phyloP scores from a whole-genome alignment of 2,113 vertebrate genomes.

The Xyliphius kryptos region DNA sequence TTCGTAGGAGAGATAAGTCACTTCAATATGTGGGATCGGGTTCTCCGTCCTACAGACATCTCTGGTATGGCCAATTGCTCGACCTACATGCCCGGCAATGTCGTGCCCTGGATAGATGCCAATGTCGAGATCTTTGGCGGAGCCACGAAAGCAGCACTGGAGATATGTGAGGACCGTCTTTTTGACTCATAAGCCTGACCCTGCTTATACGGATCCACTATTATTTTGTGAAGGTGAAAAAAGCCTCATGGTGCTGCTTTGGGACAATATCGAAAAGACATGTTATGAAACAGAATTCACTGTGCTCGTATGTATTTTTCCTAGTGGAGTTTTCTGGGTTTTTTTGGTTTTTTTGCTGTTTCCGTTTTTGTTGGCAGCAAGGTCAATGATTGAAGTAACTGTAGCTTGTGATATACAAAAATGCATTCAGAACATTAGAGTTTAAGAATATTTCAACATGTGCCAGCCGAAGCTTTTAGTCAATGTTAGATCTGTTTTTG shows the following conservation, averaged over 20 bases:
- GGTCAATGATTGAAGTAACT: conserved; percentile 20
- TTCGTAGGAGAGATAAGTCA: conserved; percentile 97
- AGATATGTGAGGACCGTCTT: conserved; percentile 88
- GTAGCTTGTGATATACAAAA: conserved; percentile 5
- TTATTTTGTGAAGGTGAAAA: conserved; percentile 34
- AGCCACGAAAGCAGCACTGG: conserved; percentile 84
- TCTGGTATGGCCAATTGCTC: conserved; percentile 92
- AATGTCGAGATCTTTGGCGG: conserved; percentile 92
- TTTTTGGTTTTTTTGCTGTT: conserved; percentile 8
- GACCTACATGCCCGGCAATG: conserved; percentile 91
- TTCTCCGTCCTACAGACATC: conserved; percentile 85
- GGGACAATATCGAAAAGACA: conserved; percentile 37
- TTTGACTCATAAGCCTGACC: conserved; percentile 77
- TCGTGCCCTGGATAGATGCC: conserved; percentile 91
- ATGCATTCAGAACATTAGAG: conserved; percentile 15
- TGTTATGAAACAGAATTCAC: conserved; percentile 35
- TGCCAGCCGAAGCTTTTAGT: conserved; percentile 11
- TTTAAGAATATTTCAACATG: conserved; percentile 24
- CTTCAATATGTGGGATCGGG: conserved; percentile 98
- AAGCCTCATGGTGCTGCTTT: conserved; percentile 42
- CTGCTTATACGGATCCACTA: conserved; percentile 2
- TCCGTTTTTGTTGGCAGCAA: conserved; percentile 17
- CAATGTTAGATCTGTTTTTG: conserved; percentile 26
- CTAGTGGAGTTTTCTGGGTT: conserved; percentile 14
- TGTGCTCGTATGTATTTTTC: conserved; percentile 23